These are phyloP conservation scores for Sclerurus mexicanus DNA, from an alignment of 2,113 vertebrate species.

Conservation along the genomic window DNA sequence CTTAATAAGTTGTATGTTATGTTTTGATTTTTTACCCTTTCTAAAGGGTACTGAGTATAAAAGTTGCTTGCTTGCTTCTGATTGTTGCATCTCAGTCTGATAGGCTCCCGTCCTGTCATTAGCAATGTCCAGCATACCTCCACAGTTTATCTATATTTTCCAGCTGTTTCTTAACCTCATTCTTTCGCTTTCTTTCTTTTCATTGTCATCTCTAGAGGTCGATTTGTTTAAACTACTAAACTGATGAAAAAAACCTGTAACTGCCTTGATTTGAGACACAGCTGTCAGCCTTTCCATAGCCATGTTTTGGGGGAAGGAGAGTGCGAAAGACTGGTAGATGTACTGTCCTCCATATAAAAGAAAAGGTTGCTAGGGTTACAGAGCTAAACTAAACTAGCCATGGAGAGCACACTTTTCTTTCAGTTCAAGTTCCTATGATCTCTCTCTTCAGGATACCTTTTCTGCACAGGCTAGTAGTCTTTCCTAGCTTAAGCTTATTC, in stretches of 20 bases:
- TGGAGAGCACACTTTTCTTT: background rate
- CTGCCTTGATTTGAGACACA: background rate
- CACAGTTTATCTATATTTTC: background rate
- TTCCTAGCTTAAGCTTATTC: background rate
- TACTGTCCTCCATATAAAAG: background rate
- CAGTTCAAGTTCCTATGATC: background rate
- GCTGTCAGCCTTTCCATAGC: background rate
- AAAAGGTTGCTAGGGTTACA: background rate
- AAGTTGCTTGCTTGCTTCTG: slow-evolving; percentile 22
- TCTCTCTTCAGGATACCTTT: background rate
- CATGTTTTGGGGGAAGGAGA: background rate
- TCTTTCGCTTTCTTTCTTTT: background rate
- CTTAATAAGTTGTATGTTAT: slow-evolving; percentile 3
- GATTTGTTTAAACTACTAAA: background rate
- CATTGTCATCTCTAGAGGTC: background rate
- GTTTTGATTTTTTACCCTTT: background rate
- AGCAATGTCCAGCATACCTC: background rate
- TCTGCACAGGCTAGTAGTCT: background rate
- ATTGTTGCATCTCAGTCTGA: background rate
- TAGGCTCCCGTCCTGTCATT: background rate
- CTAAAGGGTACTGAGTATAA: slow-evolving; percentile 13
- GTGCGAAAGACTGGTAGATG: background rate
- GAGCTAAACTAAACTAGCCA: background rate
- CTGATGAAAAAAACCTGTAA: background rate
- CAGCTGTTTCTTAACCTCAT: background rate